These are phyloP conservation scores for Rhamphomyia laevipes DNA, from an alignment of 2,888 invertebrate species.

Conservation along the genomic window DNA sequence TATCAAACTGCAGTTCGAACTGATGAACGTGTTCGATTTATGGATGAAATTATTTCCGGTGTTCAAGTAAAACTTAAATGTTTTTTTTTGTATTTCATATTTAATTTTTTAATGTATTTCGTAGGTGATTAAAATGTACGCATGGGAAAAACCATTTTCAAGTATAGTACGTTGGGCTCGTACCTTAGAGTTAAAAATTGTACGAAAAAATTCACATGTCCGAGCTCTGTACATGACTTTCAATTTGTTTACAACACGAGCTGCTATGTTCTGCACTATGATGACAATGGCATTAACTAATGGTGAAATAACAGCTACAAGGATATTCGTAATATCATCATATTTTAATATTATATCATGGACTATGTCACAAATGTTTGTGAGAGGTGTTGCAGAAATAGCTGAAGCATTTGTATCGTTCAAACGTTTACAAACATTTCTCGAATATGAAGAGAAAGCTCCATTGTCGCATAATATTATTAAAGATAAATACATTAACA, in stretches of 20 bases:
- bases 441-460: constrained; percentile 33
- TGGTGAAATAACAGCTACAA: constrained; percentile 54
- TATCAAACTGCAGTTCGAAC: constrained; percentile 46
- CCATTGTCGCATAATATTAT: neutral
- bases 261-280: constrained; percentile 65
- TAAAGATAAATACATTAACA: neutral
- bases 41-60: constrained; percentile 61
- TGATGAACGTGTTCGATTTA: constrained; percentile 62
- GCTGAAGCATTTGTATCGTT: constrained; percentile 71
- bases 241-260: constrained; percentile 68
- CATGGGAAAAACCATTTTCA: constrained; percentile 80
- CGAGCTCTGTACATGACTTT: constrained; percentile 60
- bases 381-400: constrained; percentile 60
- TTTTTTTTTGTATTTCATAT: neutral
- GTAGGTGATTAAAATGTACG: constrained; percentile 85
- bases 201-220: constrained; percentile 50
- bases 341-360: constrained; percentile 44
- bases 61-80: constrained; percentile 41
- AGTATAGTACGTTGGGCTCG: constrained; percentile 58
- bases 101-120: constrained; percentile 15
- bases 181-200: constrained; percentile 47
- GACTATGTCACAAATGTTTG: constrained; percentile 47
- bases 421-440: constrained; percentile 45
- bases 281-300: constrained; percentile 55
- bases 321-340: constrained; percentile 42